Conservation (phyloP, 2,113 vertebrate species). For the Apaloderma vittatum region DNA sequence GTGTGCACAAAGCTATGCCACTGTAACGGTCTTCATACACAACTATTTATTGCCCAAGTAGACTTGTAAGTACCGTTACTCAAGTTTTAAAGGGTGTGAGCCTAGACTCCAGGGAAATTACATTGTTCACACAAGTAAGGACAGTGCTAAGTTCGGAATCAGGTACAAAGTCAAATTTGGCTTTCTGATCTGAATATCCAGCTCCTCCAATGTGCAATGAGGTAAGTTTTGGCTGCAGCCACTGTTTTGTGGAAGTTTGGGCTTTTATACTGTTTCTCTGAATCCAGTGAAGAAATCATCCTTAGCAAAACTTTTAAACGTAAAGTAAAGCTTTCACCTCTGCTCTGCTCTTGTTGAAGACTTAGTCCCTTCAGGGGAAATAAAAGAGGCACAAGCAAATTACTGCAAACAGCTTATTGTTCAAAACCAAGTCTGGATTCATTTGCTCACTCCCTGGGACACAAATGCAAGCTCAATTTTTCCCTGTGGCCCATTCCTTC, state of each 20-base stretch:
- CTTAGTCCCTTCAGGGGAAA: neutral
- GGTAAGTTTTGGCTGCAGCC: neutral
- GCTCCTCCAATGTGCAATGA: neutral
- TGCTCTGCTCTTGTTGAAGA: neutral
- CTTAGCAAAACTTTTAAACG: neutral
- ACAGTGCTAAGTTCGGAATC: neutral
- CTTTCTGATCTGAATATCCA: neutral
- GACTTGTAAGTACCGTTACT: accelerated
- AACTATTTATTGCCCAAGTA: neutral
- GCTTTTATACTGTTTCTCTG: neutral
- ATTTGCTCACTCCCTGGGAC: neutral
- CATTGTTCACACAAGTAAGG: neutral
- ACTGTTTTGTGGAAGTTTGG: neutral
- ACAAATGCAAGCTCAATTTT: neutral
- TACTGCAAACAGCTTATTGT: neutral
- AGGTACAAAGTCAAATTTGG: neutral
- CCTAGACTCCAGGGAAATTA: neutral
- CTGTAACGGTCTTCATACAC: accelerated
- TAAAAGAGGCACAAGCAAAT: neutral
- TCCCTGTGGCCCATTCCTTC: neutral
- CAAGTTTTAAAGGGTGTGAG: neutral
- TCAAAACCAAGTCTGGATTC: neutral
- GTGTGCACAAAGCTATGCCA: neutral
- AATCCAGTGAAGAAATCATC: neutral
- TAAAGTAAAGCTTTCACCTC: neutral